Base-by-base conservation (phyloP, 2,888 invertebrate species). In the Rutpela maculata region DNA sequence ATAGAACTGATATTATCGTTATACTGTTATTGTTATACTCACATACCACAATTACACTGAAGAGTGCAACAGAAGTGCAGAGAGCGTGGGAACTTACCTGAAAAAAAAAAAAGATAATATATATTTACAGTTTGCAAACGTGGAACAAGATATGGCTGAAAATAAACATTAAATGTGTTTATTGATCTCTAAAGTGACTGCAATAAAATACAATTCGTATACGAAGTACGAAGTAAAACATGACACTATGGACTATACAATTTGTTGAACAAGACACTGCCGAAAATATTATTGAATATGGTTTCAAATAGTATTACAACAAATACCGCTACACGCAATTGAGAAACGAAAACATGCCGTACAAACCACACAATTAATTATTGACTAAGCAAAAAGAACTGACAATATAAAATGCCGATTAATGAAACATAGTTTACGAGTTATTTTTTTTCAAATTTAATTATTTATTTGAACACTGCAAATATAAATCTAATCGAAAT, bases 21-120 rank as follows among this genome's bases (percentile, higher is more conserved):
- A n/a, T n/a, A n/a, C n/a, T 12, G n/a, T n/a, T 50, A 50, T 50
- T 11, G 9, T 50, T 50, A 50, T 50, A 19, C 19, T 59, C 59
- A 38, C 31, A 26, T n/a, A 50, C 26, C 31, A 43, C 38, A 65
- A 35, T 12, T 18, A 10, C 12, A 10, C n/a, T 43, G 65, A 65
- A 43, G 38, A 38, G 19, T 65, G 17, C 9, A 18, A 18, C 19
- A 22, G 11, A n/a, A 26, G 26, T 18, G 69, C 15, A 31, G 68
- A 57, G 26, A 59, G 31, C 35, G 35, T 26, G 56, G 57, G 31
- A 69, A 62, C 62, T 43, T 12, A 72, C 72, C 72, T 63, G 50
- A 43, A 76, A 72, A 38, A 59, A 72, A 59, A 72, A 76, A 67
- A 55, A 57, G 18, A 4, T 31, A 43, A 43, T 43, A n/a, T 62